Conservation (phyloP, 2,113 vertebrate genomes). For the Hippocampus barbouri region DNA sequence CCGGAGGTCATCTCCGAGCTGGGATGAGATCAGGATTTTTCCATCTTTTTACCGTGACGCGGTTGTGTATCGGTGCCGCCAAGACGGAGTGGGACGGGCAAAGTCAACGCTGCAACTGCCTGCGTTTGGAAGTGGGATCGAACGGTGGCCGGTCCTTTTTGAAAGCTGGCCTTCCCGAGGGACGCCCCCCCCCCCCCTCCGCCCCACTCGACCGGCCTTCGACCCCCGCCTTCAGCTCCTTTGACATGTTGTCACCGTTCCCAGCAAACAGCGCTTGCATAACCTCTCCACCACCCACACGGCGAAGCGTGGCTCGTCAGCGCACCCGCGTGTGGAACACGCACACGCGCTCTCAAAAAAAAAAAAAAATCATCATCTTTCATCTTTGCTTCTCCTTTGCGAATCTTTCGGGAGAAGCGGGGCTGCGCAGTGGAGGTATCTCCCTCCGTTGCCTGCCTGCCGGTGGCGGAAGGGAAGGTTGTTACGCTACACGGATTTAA, state of each 20-base stretch:
- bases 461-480: conserved; percentile 28
- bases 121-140: not conserved
- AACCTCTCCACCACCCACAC: conserved; percentile 1
- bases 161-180: not conserved
- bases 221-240: not conserved
- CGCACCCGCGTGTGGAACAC: conserved; percentile 36
- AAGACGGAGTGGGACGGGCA: too few relatives aligned
- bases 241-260: not conserved
- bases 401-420: conserved; percentile 34
- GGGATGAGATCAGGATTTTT: too few relatives aligned
- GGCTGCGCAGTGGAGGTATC: conserved; percentile 18
- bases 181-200: too few relatives aligned
- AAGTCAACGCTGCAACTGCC: too few relatives aligned
- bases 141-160: not conserved
- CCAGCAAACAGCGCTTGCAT: not conserved
- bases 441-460: conserved; percentile 10
- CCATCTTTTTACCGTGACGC: not conserved
- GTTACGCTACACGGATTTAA: conserved; percentile 59
- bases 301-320: conserved; percentile 13
- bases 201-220: not conserved
- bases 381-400: conserved; percentile 51
- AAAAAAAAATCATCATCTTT: conserved; percentile 18
- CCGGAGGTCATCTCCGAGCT: too few relatives aligned
- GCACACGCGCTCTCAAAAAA: not conserved
- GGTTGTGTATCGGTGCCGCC: too few relatives aligned